Evolutionary conservation across 2,113 vertebrate species (phyloP).

Genomic region (Galbula dea): DNA sequence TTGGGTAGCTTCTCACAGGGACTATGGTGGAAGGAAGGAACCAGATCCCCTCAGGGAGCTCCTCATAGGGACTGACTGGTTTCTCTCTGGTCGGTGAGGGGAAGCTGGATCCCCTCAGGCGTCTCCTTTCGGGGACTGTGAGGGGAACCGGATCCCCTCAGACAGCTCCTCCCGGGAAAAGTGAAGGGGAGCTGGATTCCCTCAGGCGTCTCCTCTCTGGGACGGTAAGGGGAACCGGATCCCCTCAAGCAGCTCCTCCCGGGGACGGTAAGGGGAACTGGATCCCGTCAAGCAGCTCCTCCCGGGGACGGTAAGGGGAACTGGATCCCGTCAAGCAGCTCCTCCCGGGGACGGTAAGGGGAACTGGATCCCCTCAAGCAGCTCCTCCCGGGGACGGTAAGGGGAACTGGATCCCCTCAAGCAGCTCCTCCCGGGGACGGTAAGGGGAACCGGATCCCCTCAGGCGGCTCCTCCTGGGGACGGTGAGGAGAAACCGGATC

Average conservation of each 20-base stretch:
- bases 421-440: not conserved
- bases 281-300: no score
- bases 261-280: no score
- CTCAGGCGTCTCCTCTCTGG: no score
- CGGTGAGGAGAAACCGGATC: rapidly evolving
- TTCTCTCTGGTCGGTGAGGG: no score
- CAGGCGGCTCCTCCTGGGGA: not conserved
- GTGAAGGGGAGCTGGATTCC: not conserved
- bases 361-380: no score
- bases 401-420: not conserved
- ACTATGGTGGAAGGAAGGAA: not conserved
- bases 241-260: not conserved
- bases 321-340: no score
- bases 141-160: not conserved
- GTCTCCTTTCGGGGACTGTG: not conserved
- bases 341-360: no score
- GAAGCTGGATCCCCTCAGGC: no score
- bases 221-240: no score
- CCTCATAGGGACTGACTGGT: not conserved
- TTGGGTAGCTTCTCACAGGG: not conserved
- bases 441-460: not conserved
- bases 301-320: no score
- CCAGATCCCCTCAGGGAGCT: not conserved
- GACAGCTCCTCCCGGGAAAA: not conserved
- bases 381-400: no score